phyloP scores from a whole-genome alignment of 2,797 vertebrate genomes.

The Lagocephalus sceleratus region DNA sequence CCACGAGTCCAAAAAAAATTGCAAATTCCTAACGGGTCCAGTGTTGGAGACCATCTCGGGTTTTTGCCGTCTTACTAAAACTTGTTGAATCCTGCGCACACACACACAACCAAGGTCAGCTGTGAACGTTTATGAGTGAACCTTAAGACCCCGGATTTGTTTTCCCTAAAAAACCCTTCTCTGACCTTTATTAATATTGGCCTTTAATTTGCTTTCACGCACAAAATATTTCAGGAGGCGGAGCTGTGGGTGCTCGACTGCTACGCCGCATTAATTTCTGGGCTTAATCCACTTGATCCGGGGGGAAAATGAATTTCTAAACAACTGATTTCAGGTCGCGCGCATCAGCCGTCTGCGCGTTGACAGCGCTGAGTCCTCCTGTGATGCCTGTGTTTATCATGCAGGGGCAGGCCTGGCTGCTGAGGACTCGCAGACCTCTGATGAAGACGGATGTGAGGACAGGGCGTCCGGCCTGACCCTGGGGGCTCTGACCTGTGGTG shows the following conservation, averaged over 20 bases:
- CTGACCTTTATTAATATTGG: not conserved
- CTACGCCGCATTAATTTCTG: slow-evolving; percentile 1
- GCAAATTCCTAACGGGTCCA: not conserved
- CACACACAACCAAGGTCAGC: not conserved
- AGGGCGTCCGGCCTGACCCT: slow-evolving; percentile 52
- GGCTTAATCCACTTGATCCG: slow-evolving; percentile 1
- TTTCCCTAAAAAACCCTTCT: not conserved
- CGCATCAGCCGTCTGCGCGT: slow-evolving; percentile 40
- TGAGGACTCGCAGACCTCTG: slow-evolving; percentile 74
- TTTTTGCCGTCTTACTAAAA: slow-evolving; percentile 2
- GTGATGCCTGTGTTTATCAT: slow-evolving; percentile 62
- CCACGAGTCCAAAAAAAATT: not conserved
- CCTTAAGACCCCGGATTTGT: slow-evolving; percentile 1
- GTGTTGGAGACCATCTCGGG: not conserved
- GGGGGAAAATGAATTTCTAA: not conserved
- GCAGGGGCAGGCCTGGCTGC: slow-evolving; percentile 50
- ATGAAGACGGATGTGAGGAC: slow-evolving; percentile 73
- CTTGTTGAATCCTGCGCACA: not conserved
- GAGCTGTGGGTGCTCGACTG: slow-evolving; percentile 7
- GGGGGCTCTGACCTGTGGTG: slow-evolving; percentile 66
- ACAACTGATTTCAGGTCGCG: slow-evolving; percentile 37
- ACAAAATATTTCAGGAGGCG: not conserved
- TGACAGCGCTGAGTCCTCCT: slow-evolving; percentile 47
- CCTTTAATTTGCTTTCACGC: not conserved
- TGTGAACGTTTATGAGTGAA: slow-evolving; percentile 8